Base-by-base conservation (phyloP, 2,113 vertebrate species). In the Halcyon malimbica region DNA sequence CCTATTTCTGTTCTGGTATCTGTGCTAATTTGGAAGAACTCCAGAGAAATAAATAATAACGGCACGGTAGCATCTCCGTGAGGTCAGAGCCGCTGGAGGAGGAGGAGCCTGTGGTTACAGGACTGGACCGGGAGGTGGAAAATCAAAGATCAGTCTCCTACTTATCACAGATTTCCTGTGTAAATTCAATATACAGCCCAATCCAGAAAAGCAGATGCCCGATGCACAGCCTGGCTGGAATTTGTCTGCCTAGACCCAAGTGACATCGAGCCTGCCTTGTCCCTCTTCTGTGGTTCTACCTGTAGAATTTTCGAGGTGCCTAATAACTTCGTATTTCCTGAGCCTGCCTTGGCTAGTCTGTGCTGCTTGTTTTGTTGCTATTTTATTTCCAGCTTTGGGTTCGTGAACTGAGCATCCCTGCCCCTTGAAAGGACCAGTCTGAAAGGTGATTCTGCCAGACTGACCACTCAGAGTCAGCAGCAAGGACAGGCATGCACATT, bases 11-110 rank as follows among this genome's bases (percentile, higher is more conserved):
- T 69, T 91, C 65, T 35, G 28, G 5, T 77, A 60, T 90, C 16
- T 1, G 20, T 51, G 86, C 73, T 87, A 4, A 56, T 64, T 83
- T 92, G 91, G 93, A 91, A n/a, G 10, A 69, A 29, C 29, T 82
- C 70, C 81, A 76, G 51, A 54, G 87, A 50, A 65, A 51, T 73
- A 73, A 85, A 67, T 46, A 63, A 35, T 41, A 71, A 39, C 29
- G 46, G 33, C 35, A 50, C 1, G 0, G 56, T 44, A 71, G n/a
- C 41, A 80, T 35, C 53, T 0, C 0, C 24, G 2, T 10, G 64
- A 83, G 23, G 21, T 83, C 86, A 89, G 86, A 92, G 59, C 29
- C 35, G 26, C 25, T 41, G 46, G 17, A 48, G 44, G 75, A 79
- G 35, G 39, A 80, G 67, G 37, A 75, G 62, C 46, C 57, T 31